Evolutionary conservation across 2,888 invertebrate genomes (phyloP).

Genomic region (Agrochola lota): DNA sequence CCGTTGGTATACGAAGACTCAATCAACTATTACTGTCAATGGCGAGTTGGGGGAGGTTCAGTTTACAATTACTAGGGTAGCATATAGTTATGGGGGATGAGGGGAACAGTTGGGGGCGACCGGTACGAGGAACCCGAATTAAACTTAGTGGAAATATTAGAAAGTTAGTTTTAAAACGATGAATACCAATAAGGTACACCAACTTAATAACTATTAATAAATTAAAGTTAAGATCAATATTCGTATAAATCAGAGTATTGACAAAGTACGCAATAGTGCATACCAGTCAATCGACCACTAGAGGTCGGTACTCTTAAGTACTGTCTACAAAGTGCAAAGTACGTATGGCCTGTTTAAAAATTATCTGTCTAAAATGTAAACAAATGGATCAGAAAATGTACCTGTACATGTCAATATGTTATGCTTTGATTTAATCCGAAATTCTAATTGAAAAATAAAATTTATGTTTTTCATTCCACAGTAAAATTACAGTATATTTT

Average conservation of each 20-base stretch:
- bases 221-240: not conserved
- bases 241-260: not conserved
- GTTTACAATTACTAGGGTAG: not conserved
- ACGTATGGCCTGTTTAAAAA: no score
- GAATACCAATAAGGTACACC: not conserved
- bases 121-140: not conserved
- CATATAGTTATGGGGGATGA: not conserved
- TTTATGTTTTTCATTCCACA: no score
- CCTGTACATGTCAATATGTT: no score
- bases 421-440: no score
- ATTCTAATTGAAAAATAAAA: no score
- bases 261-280: not conserved
- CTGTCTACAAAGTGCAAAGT: not conserved
- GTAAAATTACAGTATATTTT: no score
- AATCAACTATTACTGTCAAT: not conserved
- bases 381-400: no score
- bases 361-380: no score
- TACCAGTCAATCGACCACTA: no score
- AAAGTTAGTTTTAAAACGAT: not conserved
- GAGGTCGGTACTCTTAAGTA: no score
- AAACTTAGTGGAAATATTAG: not conserved
- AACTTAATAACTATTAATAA: not conserved
- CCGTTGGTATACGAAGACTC: no score
- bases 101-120: not conserved
- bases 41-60: slow-evolving; percentile 3